Evolutionary conservation across 1,140 invertebrate species (phyloP).

Genomic region (Andrena cerasifolii): DNA sequence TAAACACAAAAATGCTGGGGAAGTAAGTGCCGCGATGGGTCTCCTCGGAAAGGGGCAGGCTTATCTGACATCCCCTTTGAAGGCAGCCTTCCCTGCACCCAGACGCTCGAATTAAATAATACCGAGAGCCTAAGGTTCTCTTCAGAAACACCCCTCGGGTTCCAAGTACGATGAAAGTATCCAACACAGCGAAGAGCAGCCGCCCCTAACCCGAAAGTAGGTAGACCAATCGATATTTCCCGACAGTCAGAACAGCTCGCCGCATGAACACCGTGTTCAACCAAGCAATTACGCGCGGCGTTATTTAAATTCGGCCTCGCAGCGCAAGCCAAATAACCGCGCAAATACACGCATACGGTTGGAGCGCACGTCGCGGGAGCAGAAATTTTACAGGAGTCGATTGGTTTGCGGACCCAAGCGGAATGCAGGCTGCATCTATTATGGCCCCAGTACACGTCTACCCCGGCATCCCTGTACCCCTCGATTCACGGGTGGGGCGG

Average conservation of each 20-base stretch:
- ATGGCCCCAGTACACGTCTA: constrained; percentile 45
- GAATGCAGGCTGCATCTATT: constrained; percentile 64
- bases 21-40: not conserved
- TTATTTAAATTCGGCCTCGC: constrained; percentile 11
- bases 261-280: too few species aligned
- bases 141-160: too few species aligned
- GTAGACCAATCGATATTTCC: too few species aligned
- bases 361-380: constrained; percentile 11
- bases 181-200: too few species aligned
- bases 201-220: too few species aligned
- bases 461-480: constrained; percentile 1
- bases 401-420: constrained; percentile 44
- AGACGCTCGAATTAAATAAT: too few species aligned
- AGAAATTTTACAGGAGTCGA: constrained; percentile 55
- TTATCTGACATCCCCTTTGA: too few species aligned
- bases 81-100: too few species aligned
- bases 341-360: not conserved
- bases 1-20: constrained; percentile 31
- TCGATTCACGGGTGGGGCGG: constrained; percentile 9
- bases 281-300: constrained; percentile 8
- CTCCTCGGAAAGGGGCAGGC: not conserved
- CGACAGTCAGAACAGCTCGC: too few species aligned
- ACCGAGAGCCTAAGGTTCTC: too few species aligned
- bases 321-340: constrained; percentile 1
- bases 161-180: too few species aligned